phyloP scores from a whole-genome alignment of 2,888 invertebrate species.

The Drosophila mimica region DNA sequence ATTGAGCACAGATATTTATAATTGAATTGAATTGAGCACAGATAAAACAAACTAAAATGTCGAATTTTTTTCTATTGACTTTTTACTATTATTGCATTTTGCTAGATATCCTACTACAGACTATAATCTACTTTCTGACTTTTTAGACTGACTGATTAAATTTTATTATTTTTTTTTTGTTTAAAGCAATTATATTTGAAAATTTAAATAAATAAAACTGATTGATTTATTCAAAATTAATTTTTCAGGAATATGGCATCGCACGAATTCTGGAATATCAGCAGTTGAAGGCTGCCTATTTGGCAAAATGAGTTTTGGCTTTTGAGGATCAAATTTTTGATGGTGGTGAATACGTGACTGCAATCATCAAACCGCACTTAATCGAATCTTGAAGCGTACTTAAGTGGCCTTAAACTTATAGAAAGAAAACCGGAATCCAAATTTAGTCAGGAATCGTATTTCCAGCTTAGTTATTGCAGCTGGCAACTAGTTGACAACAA shows the following conservation, averaged over 20 bases:
- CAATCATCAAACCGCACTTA: slow-evolving; percentile 53
- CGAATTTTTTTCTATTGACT: no score
- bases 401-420: slow-evolving; percentile 67
- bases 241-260: slow-evolving; percentile 81
- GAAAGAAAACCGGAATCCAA: background rate
- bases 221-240: background rate
- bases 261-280: slow-evolving; percentile 82
- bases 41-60: no score
- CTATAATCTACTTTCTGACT: background rate
- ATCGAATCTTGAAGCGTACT: slow-evolving; percentile 62
- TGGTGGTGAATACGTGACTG: slow-evolving; percentile 15
- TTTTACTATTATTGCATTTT: no score
- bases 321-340: slow-evolving; percentile 17
- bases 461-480: slow-evolving; percentile 32
- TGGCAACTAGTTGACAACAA: slow-evolving; percentile 23
- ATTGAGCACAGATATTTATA: no score
- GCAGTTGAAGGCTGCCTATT: slow-evolving; percentile 67
- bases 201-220: background rate
- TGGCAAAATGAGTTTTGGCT: slow-evolving; percentile 49
- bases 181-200: background rate
- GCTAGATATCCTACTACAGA: no score
- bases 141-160: background rate
- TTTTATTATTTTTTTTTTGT: background rate
- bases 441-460: slow-evolving; percentile 27
- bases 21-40: no score